Evolutionary conservation across 2,113 vertebrate species (phyloP).

Genomic region (Chrysochloris asiatica): DNA sequence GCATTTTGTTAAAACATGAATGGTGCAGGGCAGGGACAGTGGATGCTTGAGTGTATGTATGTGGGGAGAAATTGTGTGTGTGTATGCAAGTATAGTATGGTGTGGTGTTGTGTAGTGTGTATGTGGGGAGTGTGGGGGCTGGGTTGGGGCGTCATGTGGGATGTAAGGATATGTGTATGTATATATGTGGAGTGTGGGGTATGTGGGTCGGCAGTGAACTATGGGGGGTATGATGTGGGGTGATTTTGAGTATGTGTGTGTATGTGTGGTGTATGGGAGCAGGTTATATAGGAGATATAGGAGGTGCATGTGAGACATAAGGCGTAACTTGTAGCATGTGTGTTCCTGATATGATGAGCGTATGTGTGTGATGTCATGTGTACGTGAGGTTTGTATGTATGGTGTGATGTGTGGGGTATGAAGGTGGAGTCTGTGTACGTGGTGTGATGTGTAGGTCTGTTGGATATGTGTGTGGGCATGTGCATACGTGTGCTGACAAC

Average conservation of each 20-base stretch:
- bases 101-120: neutral
- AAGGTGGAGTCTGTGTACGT: neutral
- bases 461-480: too few relatives aligned
- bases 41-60: neutral
- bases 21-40: too few relatives aligned
- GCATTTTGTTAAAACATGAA: neutral
- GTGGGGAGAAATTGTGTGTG: neutral
- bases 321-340: neutral
- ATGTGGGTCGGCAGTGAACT: neutral
- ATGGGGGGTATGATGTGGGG: neutral
- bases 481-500: accelerated
- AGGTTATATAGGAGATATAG: neutral
- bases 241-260: too few relatives aligned
- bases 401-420: neutral
- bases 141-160: too few relatives aligned
- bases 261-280: neutral
- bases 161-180: neutral
- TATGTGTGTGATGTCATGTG: neutral
- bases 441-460: neutral
- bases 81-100: neutral
- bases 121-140: neutral
- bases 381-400: neutral
- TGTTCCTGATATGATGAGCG: too few relatives aligned
- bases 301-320: neutral
- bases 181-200: neutral